phyloP scores from a whole-genome alignment of 37 sponge, comb jelly and placozoan species.

The Tethya wilhelma region DNA sequence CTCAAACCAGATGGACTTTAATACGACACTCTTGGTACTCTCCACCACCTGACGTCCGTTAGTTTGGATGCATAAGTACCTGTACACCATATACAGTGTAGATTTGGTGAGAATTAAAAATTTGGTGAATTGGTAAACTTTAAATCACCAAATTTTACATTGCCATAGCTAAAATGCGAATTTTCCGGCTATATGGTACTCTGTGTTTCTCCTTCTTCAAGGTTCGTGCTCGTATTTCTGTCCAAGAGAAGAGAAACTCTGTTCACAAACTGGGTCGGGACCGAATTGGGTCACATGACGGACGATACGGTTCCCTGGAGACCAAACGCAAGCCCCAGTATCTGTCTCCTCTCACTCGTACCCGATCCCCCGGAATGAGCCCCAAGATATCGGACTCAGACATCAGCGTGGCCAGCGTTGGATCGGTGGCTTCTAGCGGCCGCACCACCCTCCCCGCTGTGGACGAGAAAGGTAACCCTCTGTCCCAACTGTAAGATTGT shows the following conservation, averaged over 20 bases:
- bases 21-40: too few species aligned
- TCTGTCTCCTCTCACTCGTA: not conserved
- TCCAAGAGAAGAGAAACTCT: constrained; percentile 22
- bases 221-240: constrained; percentile 45
- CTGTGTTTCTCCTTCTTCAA: too few species aligned
- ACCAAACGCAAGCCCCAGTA: not conserved
- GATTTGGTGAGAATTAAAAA: too few species aligned
- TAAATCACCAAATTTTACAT: too few species aligned
- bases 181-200: too few species aligned
- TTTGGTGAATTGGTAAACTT: too few species aligned
- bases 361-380: not conserved
- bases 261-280: constrained; percentile 38
- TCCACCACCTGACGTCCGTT: too few species aligned
- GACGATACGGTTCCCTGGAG: not conserved
- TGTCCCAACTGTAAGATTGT: too few species aligned
- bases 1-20: too few species aligned
- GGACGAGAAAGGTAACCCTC: not conserved
- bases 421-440: not conserved
- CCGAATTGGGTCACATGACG: not conserved
- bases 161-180: too few species aligned
- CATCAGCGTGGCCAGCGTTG: not conserved
- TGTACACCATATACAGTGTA: too few species aligned
- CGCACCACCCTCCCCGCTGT: not conserved
- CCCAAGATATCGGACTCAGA: not conserved
- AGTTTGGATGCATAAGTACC: too few species aligned